Evolutionary conservation across 2,113 vertebrate species (phyloP).

Genomic region (Gymnocephalus cernua): DNA sequence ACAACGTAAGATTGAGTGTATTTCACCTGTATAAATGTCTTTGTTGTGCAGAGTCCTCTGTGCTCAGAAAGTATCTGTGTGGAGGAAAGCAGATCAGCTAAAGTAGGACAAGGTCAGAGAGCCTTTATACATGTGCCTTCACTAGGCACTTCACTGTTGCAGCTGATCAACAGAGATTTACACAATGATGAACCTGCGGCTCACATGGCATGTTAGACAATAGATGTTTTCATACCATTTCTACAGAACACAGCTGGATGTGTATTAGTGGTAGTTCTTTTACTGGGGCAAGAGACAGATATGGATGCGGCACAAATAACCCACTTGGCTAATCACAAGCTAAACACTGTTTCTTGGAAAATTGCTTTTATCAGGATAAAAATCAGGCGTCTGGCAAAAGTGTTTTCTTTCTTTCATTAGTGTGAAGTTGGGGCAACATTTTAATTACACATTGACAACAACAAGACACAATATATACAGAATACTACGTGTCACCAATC

Average conservation of each 20-base stretch:
- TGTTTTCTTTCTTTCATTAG: background rate
- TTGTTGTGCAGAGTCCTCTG: constrained; percentile 88
- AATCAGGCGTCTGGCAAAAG: background rate
- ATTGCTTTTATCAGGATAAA: background rate
- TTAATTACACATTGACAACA: background rate
- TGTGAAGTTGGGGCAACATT: background rate
- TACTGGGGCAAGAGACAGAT: background rate
- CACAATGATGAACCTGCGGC: background rate
- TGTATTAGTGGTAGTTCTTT: background rate
- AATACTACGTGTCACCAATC: background rate
- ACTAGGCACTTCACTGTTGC: no score
- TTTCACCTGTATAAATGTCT: constrained; percentile 93
- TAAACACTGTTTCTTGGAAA: background rate
- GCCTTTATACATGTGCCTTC: constrained; percentile 6
- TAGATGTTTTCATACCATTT: background rate
- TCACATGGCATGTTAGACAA: background rate
- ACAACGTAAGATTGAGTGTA: no score
- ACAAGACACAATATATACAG: no score
- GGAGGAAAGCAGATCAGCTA: constrained; percentile 42
- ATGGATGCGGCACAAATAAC: background rate
- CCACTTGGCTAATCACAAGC: background rate
- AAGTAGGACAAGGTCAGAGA: constrained; percentile 57
- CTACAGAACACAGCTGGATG: background rate
- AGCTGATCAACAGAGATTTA: background rate
- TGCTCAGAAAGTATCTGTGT: constrained; percentile 95